These are phyloP conservation scores for Euphydryas editha DNA, from an alignment of 2,888 invertebrate genomes.

Conservation along the genomic window DNA sequence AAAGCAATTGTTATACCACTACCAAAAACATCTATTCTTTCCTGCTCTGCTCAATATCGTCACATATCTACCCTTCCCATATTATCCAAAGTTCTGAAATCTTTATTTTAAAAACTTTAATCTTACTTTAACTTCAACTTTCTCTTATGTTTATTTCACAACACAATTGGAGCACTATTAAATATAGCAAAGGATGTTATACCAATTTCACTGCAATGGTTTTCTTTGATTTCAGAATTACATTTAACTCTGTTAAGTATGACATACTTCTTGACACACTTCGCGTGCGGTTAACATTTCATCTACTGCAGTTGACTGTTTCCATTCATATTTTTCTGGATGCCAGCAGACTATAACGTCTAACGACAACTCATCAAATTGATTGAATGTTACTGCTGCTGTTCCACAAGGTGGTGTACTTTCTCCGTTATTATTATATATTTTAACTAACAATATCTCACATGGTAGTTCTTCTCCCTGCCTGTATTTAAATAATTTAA, in stretches of 20 bases:
- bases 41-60: background rate
- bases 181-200: constrained; percentile 30
- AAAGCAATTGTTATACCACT: constrained; percentile 21
- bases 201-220: constrained; percentile 7
- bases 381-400: background rate
- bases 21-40: constrained; percentile 14
- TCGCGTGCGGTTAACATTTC: constrained; percentile 9
- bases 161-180: constrained; percentile 31
- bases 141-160: constrained; percentile 20
- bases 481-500: constrained; percentile 10
- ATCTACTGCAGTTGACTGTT: too few relatives aligned
- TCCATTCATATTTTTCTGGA: background rate
- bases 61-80: constrained; percentile 20
- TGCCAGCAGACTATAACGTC: background rate
- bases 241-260: constrained; percentile 3
- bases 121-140: constrained; percentile 2
- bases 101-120: background rate
- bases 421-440: background rate
- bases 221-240: constrained; percentile 15
- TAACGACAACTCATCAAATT: background rate
- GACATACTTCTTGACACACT: background rate
- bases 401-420: constrained; percentile 2
- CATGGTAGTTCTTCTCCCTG: too few relatives aligned
- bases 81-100: constrained; percentile 32
- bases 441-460: too few relatives aligned